Conservation (phyloP, 2,113 vertebrate genomes). For the Colistium nudipinnis region DNA sequence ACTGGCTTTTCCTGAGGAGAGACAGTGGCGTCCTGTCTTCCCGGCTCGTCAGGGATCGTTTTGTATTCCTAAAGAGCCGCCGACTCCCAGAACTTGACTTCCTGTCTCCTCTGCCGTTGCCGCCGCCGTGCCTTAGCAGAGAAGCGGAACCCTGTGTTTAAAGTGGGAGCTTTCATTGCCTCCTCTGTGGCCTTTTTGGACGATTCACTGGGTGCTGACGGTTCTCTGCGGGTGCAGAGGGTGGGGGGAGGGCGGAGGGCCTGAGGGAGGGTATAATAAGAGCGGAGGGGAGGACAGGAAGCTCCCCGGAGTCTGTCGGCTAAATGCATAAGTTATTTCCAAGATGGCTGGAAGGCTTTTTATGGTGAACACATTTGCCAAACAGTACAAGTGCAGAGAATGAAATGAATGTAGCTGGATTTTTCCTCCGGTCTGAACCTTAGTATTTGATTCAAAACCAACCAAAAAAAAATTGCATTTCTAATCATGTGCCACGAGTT, state of each 20-base stretch:
- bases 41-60: conserved; percentile 62
- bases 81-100: conserved; percentile 70
- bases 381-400: background rate
- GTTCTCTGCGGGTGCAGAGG: conserved; percentile 24
- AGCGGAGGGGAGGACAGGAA: conserved; percentile 55
- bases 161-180: conserved; percentile 65
- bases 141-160: conserved; percentile 63
- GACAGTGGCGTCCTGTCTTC: conserved; percentile 75
- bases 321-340: conserved; percentile 45
- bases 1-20: conserved; percentile 46
- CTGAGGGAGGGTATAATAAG: conserved; percentile 35
- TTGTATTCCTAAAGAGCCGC: conserved; percentile 70
- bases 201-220: conserved; percentile 63
- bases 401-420: background rate
- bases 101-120: conserved; percentile 60
- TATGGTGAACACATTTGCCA: conserved; percentile 19
- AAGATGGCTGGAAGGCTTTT: conserved; percentile 33
- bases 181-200: conserved; percentile 65
- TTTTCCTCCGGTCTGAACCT: too few relatives aligned
- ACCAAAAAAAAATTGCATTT: too few relatives aligned
- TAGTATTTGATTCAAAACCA: too few relatives aligned
- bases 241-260: conserved; percentile 1
- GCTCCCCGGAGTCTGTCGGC: conserved; percentile 31
- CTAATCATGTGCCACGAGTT: too few relatives aligned
- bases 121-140: conserved; percentile 40